Percentiles rank a stretch among this genome's conserved stretches.
These are phyloP conservation scores for Oxytorus armatus DNA, from an alignment of 2,888 invertebrate species.

Conservation along the genomic window DNA sequence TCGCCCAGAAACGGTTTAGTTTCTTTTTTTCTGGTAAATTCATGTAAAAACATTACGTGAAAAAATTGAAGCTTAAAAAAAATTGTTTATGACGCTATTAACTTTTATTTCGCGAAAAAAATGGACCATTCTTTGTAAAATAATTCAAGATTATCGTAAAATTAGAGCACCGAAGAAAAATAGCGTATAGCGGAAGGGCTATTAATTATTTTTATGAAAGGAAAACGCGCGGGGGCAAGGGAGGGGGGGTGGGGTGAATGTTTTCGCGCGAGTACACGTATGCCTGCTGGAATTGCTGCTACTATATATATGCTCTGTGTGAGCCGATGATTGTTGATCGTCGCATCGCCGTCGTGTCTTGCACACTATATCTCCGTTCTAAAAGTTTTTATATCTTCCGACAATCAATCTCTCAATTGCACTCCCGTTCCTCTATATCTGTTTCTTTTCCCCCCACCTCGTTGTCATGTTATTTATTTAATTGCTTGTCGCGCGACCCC, in stretches of 20 bases:
- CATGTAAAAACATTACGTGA: no score
- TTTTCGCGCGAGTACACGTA: slow-evolving; percentile 18
- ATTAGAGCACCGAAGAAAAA: no score
- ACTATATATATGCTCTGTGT: slow-evolving; percentile 26
- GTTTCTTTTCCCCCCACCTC: neutral
- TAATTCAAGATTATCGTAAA: no score
- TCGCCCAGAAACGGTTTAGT: no score
- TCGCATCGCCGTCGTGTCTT: slow-evolving; percentile 36
- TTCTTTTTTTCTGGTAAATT: no score
- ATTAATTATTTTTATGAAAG: no score
- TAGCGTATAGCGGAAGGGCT: no score
- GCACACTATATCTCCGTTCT: slow-evolving; percentile 17
- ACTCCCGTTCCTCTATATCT: slow-evolving; percentile 14
- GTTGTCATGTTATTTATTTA: neutral
- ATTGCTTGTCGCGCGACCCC: slow-evolving; percentile 15
- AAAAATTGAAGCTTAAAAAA: no score
- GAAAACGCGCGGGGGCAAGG: slow-evolving; percentile 25
- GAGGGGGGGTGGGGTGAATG: slow-evolving; percentile 26
- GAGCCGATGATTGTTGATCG: slow-evolving; percentile 49
- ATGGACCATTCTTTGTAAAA: no score
- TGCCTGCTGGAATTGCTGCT: slow-evolving; percentile 43
- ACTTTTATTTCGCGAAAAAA: no score
- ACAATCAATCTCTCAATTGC: slow-evolving; percentile 18
- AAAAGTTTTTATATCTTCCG: neutral
- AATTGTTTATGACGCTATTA: no score